Evolutionary conservation across 23 tunicate genomes (phyloP).

Genomic region (Halocynthia roretzi): DNA sequence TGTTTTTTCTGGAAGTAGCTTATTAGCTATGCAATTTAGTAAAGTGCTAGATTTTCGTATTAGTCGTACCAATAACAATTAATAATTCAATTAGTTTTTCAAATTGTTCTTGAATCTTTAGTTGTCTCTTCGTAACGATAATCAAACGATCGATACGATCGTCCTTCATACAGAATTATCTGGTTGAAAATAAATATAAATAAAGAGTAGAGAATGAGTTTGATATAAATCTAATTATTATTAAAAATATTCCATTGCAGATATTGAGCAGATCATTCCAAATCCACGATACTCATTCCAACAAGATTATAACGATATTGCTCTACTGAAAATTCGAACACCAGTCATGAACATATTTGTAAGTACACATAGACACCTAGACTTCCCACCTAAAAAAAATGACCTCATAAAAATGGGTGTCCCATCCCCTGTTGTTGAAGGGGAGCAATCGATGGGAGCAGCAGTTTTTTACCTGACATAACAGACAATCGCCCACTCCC

Average conservation of each 20-base stretch:
- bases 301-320: conserved; percentile 56
- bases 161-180: background rate
- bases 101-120: background rate
- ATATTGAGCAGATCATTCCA: conserved; percentile 37
- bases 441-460: too few relatives aligned
- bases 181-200: background rate
- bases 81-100: too few relatives aligned
- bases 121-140: background rate
- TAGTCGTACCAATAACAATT: too few relatives aligned
- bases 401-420: too few relatives aligned
- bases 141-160: background rate
- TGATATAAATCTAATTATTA: background rate
- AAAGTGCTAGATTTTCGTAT: too few relatives aligned
- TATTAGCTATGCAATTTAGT: too few relatives aligned
- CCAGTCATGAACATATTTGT: background rate
- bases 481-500: too few relatives aligned
- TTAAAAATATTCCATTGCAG: conserved; percentile 22
- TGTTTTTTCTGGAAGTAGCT: too few relatives aligned
- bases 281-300: conserved; percentile 46
- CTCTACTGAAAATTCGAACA: conserved; percentile 27
- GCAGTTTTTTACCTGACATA: too few relatives aligned
- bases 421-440: too few relatives aligned
- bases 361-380: background rate
- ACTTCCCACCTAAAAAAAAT: background rate
- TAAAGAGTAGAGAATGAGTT: background rate